These are phyloP conservation scores for Notamacropus eugenii DNA, from an alignment of 2,797 vertebrate genomes.

Conservation along the genomic window DNA sequence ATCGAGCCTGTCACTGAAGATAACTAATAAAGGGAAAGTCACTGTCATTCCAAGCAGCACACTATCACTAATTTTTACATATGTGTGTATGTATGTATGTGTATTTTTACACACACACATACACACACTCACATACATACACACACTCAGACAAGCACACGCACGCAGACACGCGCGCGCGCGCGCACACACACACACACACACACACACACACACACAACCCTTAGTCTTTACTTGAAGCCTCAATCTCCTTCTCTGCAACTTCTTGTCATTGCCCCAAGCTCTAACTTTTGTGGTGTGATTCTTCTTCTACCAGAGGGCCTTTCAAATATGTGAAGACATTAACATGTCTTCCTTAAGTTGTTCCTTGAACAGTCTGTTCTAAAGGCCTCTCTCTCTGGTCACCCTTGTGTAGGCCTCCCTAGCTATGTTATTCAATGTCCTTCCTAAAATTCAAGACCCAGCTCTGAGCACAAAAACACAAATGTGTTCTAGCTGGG, in stretches of 20 bases:
- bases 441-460: background rate
- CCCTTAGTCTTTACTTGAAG: background rate
- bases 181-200: too few relatives aligned
- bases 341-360: background rate
- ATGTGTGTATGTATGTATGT: too few relatives aligned
- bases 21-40: too few relatives aligned
- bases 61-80: too few relatives aligned
- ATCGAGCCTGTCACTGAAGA: too few relatives aligned
- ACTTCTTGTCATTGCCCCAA: background rate
- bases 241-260: background rate
- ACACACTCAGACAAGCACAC: too few relatives aligned
- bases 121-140: too few relatives aligned
- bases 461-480: background rate
- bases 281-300: background rate
- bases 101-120: too few relatives aligned
- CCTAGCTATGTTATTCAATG: background rate
- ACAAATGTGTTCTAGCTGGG: background rate
- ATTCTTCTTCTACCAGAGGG: background rate
- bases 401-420: background rate
- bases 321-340: background rate
- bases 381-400: background rate
- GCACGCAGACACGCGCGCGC: too few relatives aligned
- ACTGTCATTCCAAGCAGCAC: too few relatives aligned
- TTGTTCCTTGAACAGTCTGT: background rate
- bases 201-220: too few relatives aligned